Base-by-base conservation (phyloP, 2,888 invertebrate genomes). In the Latheticus oryzae region DNA sequence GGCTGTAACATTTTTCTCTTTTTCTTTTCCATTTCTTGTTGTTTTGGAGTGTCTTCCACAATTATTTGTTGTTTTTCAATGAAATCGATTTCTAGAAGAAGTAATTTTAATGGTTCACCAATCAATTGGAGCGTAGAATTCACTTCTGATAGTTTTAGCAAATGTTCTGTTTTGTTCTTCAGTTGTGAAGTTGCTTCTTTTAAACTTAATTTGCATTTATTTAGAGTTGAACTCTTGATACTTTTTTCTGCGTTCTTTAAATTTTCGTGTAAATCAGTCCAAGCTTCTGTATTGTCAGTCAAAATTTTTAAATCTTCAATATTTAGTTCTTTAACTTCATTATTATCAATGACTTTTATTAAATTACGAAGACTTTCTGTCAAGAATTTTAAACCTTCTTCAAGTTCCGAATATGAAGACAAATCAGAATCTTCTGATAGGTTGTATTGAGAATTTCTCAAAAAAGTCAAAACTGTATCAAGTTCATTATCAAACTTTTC, bases 51-150 rank as follows among this genome's bases (percentile, higher is more conserved):
- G 8, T 30, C 7, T 19, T 53, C 45, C 2, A 11, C 1, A 47
- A 47, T 58, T n/a, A 15, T 16, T 3, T 52, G 21, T 37, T 51
- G 42, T 30, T 48, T 47, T 9, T 51, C 32, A 28, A 66, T 48
- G 16, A 53, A 56, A 30, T 60, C 59, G 8, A 67, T 60, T 53
- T 65, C 64, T 33, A 65, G 11, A 16, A 17, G 19, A 3, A 67
- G 33, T 12, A 65, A 40, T 53, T 67, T 66, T 7, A 67, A 11
- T 26, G 67, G 58, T 28, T 67, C 65, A 12, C 54, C 24, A 19
- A 64, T 51, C 26, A 62, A 58, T 50, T 64, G 63, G 8, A 62
- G 11, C n/a, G n/a, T n/a, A 38, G 58, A 23, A 28, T 37, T 28
- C 7, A 11, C 28, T 19, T 42, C 35, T 13, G 3, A 23, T 26